These are phyloP conservation scores for Fissipunctia ypsillon DNA, from an alignment of 2,888 invertebrate genomes.

Conservation along the genomic window DNA sequence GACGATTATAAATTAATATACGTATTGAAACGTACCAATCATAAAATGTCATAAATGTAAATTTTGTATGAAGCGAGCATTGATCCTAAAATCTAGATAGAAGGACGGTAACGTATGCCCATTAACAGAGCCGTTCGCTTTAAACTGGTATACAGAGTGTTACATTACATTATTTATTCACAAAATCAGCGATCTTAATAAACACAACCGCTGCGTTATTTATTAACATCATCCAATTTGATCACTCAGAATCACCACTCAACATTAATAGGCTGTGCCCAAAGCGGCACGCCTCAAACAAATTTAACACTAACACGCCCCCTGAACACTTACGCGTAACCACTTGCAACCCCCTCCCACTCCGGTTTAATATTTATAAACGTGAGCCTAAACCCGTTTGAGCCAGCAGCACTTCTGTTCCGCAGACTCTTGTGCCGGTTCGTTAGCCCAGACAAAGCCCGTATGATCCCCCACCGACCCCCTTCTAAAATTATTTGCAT, in stretches of 20 bases:
- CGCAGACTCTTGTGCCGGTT: slow-evolving; percentile 88
- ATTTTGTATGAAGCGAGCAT: neutral
- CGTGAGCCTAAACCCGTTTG: slow-evolving; percentile 83
- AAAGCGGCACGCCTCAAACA: slow-evolving; percentile 73
- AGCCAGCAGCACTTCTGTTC: slow-evolving; percentile 87
- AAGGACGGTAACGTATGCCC: too few species aligned
- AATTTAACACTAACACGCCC: slow-evolving; percentile 77
- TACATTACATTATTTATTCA: slow-evolving; percentile 38
- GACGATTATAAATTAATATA: neutral
- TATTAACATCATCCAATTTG: slow-evolving; percentile 65
- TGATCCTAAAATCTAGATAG: neutral
- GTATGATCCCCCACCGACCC: slow-evolving; percentile 83
- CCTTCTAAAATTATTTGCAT: slow-evolving; percentile 89
- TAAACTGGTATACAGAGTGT: neutral
- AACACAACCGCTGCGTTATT: slow-evolving; percentile 51
- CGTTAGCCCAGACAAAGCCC: slow-evolving; percentile 90
- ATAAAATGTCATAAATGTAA: neutral
- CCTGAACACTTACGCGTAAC: slow-evolving; percentile 83
- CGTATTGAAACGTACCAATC: neutral
- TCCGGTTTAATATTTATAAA: slow-evolving; percentile 88
- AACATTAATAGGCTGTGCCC: slow-evolving; percentile 67
- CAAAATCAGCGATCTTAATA: slow-evolving; percentile 49
- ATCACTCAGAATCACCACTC: slow-evolving; percentile 63
- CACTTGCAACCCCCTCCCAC: slow-evolving; percentile 73
- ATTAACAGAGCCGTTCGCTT: neutral